These are phyloP conservation scores for Hydroisotoma schaefferi DNA, from an alignment of 2,888 invertebrate genomes.

Conservation along the genomic window DNA sequence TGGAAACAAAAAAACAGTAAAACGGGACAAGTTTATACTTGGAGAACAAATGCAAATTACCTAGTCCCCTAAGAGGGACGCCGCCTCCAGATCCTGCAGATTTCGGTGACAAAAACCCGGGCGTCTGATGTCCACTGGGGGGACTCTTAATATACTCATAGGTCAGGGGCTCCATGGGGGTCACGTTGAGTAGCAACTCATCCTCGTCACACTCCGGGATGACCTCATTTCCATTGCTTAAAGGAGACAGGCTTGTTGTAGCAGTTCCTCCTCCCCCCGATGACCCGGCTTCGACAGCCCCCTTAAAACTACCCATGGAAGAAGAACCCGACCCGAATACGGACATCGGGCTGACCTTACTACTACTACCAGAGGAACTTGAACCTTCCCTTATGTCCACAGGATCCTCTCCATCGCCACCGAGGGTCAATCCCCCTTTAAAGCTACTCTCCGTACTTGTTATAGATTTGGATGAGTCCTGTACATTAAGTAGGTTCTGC, in stretches of 20 bases:
- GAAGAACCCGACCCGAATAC: constrained; percentile 29
- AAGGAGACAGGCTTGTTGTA: background rate
- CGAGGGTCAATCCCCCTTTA: background rate
- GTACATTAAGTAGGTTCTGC: constrained; percentile 13
- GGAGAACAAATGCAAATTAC: too few relatives aligned
- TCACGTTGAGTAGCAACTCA: constrained; percentile 68
- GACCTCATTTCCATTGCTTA: constrained; percentile 34
- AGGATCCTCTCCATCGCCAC: background rate
- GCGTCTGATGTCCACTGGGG: constrained; percentile 23
- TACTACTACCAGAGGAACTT: constrained; percentile 2
- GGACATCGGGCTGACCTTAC: constrained; percentile 28
- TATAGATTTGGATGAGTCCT: constrained; percentile 6
- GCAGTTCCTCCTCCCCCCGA: constrained; percentile 16
- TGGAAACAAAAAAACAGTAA: too few relatives aligned
- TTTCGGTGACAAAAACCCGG: constrained; percentile 27
- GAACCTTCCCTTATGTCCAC: background rate
- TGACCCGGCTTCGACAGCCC: constrained; percentile 23
- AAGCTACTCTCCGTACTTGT: background rate
- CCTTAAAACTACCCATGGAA: constrained; percentile 37
- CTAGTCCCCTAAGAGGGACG: too few relatives aligned
- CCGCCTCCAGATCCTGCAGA: background rate
- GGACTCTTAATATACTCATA: constrained; percentile 47
- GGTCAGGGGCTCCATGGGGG: constrained; percentile 80
- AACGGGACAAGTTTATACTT: too few relatives aligned
- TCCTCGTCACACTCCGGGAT: constrained; percentile 56